Conservation (phyloP, 2,113 vertebrate species). For the Columba livia region DNA sequence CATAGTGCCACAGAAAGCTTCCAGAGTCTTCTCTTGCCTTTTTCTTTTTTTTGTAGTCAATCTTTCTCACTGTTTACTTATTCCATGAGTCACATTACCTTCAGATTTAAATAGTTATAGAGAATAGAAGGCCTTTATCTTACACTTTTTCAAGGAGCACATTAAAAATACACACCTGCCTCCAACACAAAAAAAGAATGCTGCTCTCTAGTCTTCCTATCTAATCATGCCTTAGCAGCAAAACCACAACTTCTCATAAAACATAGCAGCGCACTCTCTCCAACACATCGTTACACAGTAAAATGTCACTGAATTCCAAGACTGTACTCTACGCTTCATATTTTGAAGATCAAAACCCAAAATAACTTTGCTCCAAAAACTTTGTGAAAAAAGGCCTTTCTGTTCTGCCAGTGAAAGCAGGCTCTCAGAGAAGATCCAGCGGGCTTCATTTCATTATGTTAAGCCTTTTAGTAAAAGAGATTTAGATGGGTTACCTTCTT, state of each 20-base stretch:
- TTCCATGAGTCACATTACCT: neutral
- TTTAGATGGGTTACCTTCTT: neutral
- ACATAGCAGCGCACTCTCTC: neutral
- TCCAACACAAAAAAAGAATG: fast-evolving
- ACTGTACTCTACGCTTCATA: neutral
- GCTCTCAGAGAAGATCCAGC: neutral
- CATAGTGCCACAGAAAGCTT: neutral
- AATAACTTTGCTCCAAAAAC: neutral
- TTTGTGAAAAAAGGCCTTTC: neutral
- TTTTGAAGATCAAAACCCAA: neutral
- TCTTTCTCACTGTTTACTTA: neutral
- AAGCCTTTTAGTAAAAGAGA: neutral
- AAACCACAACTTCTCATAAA: neutral
- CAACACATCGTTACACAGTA: neutral
- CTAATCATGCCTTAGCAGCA: neutral
- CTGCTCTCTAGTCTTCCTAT: neutral
- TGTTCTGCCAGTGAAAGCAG: neutral
- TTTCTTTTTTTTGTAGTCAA: neutral
- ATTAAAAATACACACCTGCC: neutral
- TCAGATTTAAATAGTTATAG: neutral
- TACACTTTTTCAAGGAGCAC: fast-evolving
- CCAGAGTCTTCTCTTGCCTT: neutral
- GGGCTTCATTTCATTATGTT: neutral
- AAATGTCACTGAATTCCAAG: neutral
- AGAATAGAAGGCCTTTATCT: neutral